A percentile compares a stretch with the other conserved stretches of the same genome.
These are phyloP conservation scores for Micrastur ruficollis DNA, from an alignment of 2,797 vertebrate genomes.

Conservation along the genomic window DNA sequence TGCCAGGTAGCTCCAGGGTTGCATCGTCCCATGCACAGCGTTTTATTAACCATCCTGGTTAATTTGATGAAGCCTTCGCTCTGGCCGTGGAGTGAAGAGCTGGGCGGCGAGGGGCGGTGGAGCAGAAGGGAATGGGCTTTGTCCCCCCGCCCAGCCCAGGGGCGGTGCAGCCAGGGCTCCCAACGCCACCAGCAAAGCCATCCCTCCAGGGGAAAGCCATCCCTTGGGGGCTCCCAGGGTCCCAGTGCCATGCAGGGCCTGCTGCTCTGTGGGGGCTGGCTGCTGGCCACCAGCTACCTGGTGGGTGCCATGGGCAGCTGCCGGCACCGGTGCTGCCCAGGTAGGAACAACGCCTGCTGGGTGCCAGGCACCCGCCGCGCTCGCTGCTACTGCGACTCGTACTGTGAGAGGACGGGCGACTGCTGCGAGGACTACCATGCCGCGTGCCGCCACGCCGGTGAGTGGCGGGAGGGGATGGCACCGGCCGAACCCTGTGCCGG, in stretches of 20 bases:
- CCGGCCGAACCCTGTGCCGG: fast-evolving
- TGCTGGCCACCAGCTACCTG: slow-evolving; percentile 32
- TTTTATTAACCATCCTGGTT: background rate
- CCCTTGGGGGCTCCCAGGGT: background rate
- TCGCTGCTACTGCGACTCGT: slow-evolving; percentile 85
- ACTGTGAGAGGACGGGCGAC: slow-evolving; percentile 84
- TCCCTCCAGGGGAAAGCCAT: background rate
- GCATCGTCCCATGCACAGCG: fast-evolving
- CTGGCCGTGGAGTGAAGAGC: fast-evolving
- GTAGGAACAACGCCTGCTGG: slow-evolving; percentile 83
- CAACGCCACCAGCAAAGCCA: background rate
- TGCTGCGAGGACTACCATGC: slow-evolving; percentile 72
- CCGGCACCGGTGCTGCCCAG: slow-evolving; percentile 80
- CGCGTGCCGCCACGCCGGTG: slow-evolving; percentile 80
- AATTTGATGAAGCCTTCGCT: background rate
- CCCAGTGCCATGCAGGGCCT: background rate
- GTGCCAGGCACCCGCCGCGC: slow-evolving; percentile 64
- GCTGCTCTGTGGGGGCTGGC: slow-evolving; percentile 63
- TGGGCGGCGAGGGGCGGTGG: background rate
- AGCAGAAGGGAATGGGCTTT: slow-evolving; percentile 36
- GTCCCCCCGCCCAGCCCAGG: background rate
- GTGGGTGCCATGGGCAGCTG: slow-evolving; percentile 70
- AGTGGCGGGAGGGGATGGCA: slow-evolving; percentile 25
- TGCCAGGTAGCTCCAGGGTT: background rate
- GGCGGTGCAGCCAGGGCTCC: background rate